A percentile compares a stretch with the other conserved stretches of the same genome.
phyloP scores from a whole-genome alignment of 2,113 vertebrate genomes.

The Fulmarus glacialis region DNA sequence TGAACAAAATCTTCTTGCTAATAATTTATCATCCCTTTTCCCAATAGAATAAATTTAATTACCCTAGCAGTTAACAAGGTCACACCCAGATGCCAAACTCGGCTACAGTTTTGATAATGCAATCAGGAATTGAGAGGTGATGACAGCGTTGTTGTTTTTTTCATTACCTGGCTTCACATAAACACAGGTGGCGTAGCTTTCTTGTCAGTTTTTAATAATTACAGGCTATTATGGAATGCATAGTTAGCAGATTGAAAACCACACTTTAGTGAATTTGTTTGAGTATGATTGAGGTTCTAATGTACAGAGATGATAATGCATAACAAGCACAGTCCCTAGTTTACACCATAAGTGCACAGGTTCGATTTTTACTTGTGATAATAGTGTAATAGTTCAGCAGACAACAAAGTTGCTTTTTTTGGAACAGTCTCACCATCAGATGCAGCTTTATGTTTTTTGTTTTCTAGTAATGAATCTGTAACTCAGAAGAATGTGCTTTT shows the following conservation, averaged over 20 bases:
- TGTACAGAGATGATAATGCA: conserved; percentile 84
- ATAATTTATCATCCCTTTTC: conserved; percentile 99
- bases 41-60: conserved; percentile 99
- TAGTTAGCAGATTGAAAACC: conserved; percentile 88
- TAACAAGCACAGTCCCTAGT: conserved; percentile 77
- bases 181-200: conserved; percentile 86
- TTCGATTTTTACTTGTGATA: conserved; percentile 71
- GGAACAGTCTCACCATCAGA: not conserved
- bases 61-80: conserved; percentile 99
- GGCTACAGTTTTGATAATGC: conserved; percentile 98
- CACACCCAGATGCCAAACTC: conserved; percentile 99
- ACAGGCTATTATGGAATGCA: conserved; percentile 88
- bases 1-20: conserved; percentile 99
- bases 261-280: conserved; percentile 87
- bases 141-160: conserved; percentile 94
- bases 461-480: not conserved
- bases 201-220: conserved; percentile 90
- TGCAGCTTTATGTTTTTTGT: not conserved
- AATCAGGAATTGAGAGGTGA: conserved; percentile 97
- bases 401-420: conserved; percentile 12
- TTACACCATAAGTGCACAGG: conserved; percentile 64
- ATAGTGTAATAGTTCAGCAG: conserved; percentile 62
- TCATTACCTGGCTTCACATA: conserved; percentile 88
- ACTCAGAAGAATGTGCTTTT: not conserved
- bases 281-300: conserved; percentile 87